Evolutionary conservation across 2,113 vertebrate genomes (phyloP).

Genomic region (Limnothrissa miodon): DNA sequence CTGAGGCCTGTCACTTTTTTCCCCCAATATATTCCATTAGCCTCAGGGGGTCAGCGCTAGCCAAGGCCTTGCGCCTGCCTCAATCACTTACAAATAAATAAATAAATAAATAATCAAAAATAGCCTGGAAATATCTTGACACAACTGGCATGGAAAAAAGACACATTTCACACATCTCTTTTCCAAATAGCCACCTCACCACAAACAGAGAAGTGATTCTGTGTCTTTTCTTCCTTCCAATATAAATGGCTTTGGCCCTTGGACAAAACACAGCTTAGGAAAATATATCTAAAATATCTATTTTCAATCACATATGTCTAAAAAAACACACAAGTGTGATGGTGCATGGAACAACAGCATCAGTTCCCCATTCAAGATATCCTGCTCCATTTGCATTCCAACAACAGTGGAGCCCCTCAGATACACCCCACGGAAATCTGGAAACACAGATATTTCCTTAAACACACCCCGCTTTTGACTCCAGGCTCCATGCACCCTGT

Average conservation of each 20-base stretch:
- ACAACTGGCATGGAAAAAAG: not conserved
- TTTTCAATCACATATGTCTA: not conserved
- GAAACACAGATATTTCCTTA: constrained; percentile 21
- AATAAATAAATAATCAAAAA: not conserved
- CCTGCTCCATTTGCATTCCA: not conserved
- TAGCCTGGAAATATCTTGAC: not conserved
- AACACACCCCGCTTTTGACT: constrained; percentile 19
- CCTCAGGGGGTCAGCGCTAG: not conserved
- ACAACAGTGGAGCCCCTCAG: not conserved
- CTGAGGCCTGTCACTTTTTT: constrained; percentile 6
- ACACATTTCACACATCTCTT: not conserved
- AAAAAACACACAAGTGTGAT: not conserved
- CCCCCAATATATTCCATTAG: not conserved
- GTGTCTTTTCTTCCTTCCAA: not conserved
- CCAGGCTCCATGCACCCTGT: constrained; percentile 19
- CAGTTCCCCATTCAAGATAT: not conserved
- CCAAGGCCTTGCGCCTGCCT: not conserved
- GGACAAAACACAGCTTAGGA: not conserved
- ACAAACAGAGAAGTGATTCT: not conserved
- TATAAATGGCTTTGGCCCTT: not conserved
- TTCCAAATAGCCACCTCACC: not conserved
- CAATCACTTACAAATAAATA: not conserved
- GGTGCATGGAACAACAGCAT: not conserved
- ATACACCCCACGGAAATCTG: not conserved
- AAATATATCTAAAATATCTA: not conserved